phyloP scores from a whole-genome alignment of 2,888 invertebrate genomes.

The Cataglyphis altisquamis region DNA sequence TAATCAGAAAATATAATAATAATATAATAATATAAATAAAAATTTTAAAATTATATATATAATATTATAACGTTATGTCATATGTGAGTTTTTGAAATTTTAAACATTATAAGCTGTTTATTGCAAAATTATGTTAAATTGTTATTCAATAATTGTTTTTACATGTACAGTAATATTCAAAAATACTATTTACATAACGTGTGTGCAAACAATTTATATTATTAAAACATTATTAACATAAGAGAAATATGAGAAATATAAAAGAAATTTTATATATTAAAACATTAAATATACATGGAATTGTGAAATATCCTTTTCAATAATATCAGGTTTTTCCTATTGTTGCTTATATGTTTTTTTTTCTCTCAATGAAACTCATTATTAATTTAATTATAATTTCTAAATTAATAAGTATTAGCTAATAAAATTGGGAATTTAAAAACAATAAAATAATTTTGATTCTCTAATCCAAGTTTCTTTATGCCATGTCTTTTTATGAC shows the following conservation, averaged over 20 bases:
- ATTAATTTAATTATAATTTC: background rate
- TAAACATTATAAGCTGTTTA: background rate
- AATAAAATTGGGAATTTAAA: background rate
- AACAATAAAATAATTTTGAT: conserved; percentile 1
- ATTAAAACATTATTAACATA: background rate
- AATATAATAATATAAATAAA: background rate
- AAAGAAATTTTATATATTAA: background rate
- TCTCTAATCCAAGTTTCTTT: background rate
- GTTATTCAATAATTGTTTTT: background rate
- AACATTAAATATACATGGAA: background rate
- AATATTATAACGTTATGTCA: background rate
- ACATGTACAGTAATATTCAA: background rate
- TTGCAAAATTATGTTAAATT: background rate
- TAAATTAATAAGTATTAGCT: conserved; percentile 3
- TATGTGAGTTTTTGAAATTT: background rate
- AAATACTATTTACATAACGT: background rate
- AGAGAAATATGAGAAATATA: background rate
- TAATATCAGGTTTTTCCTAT: background rate
- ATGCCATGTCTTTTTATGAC: background rate
- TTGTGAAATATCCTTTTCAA: background rate
- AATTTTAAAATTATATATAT: background rate
- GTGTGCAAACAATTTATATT: background rate
- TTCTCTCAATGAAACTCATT: background rate
- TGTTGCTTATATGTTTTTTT: background rate
- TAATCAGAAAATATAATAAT: too few species aligned